A percentile compares a stretch with the other conserved stretches of the same genome.
Conservation (phyloP, 2,797 vertebrate species). For the Enteromius fasciolatus region DNA sequence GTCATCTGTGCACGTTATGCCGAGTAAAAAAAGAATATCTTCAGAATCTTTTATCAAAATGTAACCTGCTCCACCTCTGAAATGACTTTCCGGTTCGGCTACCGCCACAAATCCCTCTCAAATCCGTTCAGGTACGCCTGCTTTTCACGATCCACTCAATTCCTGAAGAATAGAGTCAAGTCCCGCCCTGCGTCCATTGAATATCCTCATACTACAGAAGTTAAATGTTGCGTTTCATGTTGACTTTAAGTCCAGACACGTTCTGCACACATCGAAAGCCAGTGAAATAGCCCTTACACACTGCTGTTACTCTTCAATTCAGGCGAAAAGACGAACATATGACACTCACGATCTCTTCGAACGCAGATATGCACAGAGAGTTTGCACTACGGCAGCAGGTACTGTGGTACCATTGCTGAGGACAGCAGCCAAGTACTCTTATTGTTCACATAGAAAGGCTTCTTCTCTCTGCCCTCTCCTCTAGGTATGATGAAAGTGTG, state of each 20-base stretch:
- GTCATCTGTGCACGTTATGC: conserved; percentile 22
- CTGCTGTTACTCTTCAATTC: conserved; percentile 36
- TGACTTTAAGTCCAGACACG: conserved; percentile 27
- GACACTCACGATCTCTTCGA: conserved; percentile 29
- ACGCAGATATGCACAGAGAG: conserved; percentile 31
- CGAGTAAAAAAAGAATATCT: conserved; percentile 8
- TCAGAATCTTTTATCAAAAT: conserved; percentile 28
- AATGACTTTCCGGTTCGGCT: conserved; percentile 24
- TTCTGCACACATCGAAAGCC: conserved; percentile 33
- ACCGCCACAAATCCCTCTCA: not conserved
- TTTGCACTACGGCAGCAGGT: conserved; percentile 11
- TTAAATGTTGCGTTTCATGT: conserved; percentile 27
- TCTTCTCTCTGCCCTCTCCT: conserved; percentile 32
- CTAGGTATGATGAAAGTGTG: conserved; percentile 19
- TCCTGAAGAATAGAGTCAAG: conserved; percentile 19
- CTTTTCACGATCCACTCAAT: conserved; percentile 18
- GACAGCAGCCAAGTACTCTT: conserved; percentile 22
- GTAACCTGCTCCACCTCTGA: conserved; percentile 25
- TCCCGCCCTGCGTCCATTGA: not conserved
- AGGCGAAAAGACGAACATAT: conserved; percentile 25
- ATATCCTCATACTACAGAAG: conserved; percentile 17
- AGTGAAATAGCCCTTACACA: conserved; percentile 51
- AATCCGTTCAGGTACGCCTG: not conserved
- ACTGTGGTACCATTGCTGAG: conserved; percentile 1
- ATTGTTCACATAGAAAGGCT: conserved; percentile 24